phyloP scores from a whole-genome alignment of 2,888 invertebrate genomes.

The Drosophila gaucha region DNA sequence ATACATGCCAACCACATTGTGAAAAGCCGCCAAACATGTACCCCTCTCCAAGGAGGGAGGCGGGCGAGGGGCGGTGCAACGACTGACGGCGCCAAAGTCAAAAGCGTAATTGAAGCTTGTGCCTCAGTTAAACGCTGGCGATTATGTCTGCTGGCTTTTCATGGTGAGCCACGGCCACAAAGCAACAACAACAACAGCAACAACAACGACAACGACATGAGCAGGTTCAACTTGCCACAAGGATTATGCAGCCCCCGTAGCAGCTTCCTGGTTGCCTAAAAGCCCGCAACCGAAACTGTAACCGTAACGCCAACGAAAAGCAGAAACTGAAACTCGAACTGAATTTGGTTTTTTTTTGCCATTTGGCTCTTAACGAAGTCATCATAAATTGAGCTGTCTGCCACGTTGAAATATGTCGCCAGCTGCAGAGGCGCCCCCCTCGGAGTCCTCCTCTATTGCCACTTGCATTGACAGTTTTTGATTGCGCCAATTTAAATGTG shows the following conservation, averaged over 20 bases:
- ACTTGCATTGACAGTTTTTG: constrained; percentile 40
- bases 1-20: constrained; percentile 40
- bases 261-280: constrained; percentile 70
- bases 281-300: constrained; percentile 33
- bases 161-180: constrained; percentile 44
- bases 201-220: constrained; percentile 1
- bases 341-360: constrained; percentile 16
- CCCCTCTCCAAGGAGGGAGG: background rate
- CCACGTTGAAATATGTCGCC: constrained; percentile 52
- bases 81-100: constrained; percentile 52
- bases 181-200: background rate
- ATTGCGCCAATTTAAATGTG: constrained; percentile 66
- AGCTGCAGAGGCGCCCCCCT: constrained; percentile 2
- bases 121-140: constrained; percentile 69
- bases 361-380: constrained; percentile 40
- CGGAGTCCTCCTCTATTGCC: background rate
- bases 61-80: background rate
- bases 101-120: constrained; percentile 74
- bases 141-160: constrained; percentile 70
- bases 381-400: constrained; percentile 58
- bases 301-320: constrained; percentile 42
- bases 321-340: constrained; percentile 19
- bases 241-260: constrained; percentile 54
- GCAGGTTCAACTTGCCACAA: constrained; percentile 61
- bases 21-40: constrained; percentile 58